Percentiles rank a stretch among this genome's conserved stretches.
Evolutionary conservation across 1,140 invertebrate species (phyloP).

Genomic region (Vollenhovia emeryi): DNA sequence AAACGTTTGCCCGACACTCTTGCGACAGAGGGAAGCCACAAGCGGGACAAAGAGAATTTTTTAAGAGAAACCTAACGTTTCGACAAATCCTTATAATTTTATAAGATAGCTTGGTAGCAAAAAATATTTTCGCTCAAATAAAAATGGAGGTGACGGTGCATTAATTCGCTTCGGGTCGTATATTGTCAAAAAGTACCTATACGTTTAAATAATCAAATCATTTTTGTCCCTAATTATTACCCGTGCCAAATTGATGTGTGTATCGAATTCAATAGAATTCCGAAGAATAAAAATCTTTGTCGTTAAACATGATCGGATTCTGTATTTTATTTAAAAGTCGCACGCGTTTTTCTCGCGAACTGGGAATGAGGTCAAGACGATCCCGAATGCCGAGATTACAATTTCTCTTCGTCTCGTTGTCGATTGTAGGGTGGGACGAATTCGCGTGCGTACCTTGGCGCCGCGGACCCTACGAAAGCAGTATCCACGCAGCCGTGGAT

Average conservation of each 20-base stretch:
- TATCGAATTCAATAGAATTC: background rate
- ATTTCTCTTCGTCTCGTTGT: conserved; percentile 32
- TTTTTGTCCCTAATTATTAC: no score
- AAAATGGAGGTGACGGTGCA: no score
- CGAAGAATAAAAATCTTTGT: background rate
- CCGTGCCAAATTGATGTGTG: no score
- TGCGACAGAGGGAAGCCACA: background rate
- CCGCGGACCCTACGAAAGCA: conserved; percentile 49
- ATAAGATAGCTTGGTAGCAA: background rate
- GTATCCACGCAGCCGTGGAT: conserved; percentile 41
- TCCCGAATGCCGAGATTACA: background rate
- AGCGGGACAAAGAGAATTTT: background rate
- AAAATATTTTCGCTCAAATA: no score
- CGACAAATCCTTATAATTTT: background rate
- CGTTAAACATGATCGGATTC: background rate
- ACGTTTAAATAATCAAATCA: no score
- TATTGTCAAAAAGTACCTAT: no score
- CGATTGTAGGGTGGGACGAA: conserved; percentile 36
- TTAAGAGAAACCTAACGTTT: background rate
- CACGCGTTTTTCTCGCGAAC: background rate
- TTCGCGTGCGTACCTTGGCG: conserved; percentile 29
- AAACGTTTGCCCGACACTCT: background rate
- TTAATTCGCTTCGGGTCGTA: no score
- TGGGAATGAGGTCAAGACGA: conserved; percentile 7
- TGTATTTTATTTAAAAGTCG: background rate